Conservation (phyloP, 2,113 vertebrate species). For the Chaenocephalus aceratus region DNA sequence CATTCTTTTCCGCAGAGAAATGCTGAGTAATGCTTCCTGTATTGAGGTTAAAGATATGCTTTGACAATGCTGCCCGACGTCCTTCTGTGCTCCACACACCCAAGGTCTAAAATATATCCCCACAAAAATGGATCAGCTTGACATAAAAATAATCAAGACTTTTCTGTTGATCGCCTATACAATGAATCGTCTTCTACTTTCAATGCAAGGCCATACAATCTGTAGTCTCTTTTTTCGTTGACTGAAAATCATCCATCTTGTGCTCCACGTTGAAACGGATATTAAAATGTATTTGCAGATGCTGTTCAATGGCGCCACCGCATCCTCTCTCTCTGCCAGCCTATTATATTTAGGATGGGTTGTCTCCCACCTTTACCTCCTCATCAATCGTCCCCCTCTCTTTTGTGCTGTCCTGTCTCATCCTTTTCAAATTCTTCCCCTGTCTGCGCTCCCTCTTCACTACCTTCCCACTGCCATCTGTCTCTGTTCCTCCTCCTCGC, state of each 20-base stretch:
- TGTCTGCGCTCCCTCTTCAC: constrained; percentile 35
- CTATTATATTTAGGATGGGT: constrained; percentile 19
- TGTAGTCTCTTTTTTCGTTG: neutral
- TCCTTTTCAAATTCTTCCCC: constrained; percentile 42
- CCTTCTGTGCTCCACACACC: neutral
- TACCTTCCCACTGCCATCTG: constrained; percentile 52
- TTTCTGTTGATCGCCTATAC: neutral
- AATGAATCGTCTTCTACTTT: neutral
- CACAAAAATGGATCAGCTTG: neutral
- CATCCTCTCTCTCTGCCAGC: constrained; percentile 20
- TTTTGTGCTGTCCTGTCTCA: constrained; percentile 31
- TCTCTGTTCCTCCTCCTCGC: constrained; percentile 60
- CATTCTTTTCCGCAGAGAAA: constrained; percentile 55
- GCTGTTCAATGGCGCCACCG: neutral
- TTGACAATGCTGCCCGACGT: constrained; percentile 34
- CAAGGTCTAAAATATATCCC: no score
- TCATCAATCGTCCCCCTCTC: constrained; percentile 39
- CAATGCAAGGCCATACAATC: neutral
- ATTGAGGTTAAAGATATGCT: constrained; percentile 43
- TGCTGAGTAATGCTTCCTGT: constrained; percentile 61
- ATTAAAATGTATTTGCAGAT: constrained; percentile 35
- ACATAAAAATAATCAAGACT: neutral
- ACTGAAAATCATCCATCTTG: constrained; percentile 13
- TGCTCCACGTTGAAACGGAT: constrained; percentile 13
- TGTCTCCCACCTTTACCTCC: constrained; percentile 37